Evolutionary conservation across 2,888 invertebrate species (phyloP).

Genomic region (Stenotaenia linearis): DNA sequence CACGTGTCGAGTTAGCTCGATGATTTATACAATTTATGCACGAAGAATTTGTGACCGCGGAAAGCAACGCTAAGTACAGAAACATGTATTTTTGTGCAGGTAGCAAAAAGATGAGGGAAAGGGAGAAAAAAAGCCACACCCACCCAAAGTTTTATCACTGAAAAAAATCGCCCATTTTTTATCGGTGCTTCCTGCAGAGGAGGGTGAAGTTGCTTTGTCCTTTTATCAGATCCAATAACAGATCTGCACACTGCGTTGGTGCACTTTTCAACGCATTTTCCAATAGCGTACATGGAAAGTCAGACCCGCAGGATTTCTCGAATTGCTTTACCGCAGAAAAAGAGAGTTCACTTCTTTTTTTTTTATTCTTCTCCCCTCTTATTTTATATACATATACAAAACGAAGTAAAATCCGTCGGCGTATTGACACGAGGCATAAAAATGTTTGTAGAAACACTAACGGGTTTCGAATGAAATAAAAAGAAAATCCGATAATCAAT

Average conservation of each 20-base stretch:
- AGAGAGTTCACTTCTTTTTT: not conserved
- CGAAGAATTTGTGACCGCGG: not conserved
- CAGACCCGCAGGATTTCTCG: constrained; percentile 20
- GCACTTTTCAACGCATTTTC: constrained; percentile 20
- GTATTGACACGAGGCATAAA: not conserved
- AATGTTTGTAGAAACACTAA: not conserved
- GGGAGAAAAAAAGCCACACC: not conserved
- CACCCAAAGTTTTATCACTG: not conserved
- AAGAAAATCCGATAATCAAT: not conserved
- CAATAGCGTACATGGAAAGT: constrained; percentile 23
- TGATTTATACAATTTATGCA: constrained; percentile 21
- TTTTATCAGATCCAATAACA: constrained; percentile 26
- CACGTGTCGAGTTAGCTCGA: not conserved
- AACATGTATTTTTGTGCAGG: not conserved
- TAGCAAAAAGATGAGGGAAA: too few relatives aligned
- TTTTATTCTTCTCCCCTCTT: not conserved
- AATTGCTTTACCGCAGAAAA: not conserved
- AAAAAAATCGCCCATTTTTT: constrained; percentile 19
- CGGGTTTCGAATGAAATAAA: not conserved
- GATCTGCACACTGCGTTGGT: constrained; percentile 11
- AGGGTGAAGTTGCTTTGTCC: constrained; percentile 24
- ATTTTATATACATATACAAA: not conserved
- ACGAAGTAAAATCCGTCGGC: not conserved
- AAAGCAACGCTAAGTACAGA: not conserved
- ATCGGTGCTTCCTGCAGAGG: constrained; percentile 13